Base-by-base conservation (phyloP, 2,797 vertebrate genomes). In the Enteromius paludinosus region DNA sequence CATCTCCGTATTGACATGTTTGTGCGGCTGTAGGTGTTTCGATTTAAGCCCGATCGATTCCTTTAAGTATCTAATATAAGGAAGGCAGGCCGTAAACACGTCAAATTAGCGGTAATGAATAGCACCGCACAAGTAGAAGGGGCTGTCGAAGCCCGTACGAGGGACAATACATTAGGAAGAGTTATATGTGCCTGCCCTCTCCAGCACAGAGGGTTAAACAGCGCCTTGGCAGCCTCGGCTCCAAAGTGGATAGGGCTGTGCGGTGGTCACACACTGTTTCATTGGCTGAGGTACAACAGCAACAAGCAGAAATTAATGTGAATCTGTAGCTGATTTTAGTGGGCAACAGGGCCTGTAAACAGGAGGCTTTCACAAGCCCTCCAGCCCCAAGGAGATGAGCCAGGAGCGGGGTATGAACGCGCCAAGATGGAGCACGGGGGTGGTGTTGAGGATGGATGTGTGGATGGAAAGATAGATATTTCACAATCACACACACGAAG, bases 221-320 rank as follows among this genome's bases (percentile, higher is more conserved):
- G 82, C 75, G 85, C 91, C 92, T 92, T 88, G 88, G 89, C 90
- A 91, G 87, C 86, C 90, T 78, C 76, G 79, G 82, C 78, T 88
- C 82, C 83, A 93, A 94, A 95, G 91, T 94, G 93, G 92, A 90
- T 92, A 91, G 92, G 92, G 92, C 92, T 93, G 92, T 41, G 86
- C 90, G 90, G 89, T 86, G 90, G 91, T 95, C 94, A 96, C 96
- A 96, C 90, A 88, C 92, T 87, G 90, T 93, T 94, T 95, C 91
- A 91, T 92, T 87, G 89, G 87, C 88, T 66, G 74, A 74, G 79
- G 78, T 91, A 91, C 92, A 93, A 86, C 54, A 85, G 87, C 88
- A 86, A 89, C 80, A 88, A 85, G 79, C 86, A 69, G 83, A 88
- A 88, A 90, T 94, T 93, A 92, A 90, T 93, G 90, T 88, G 88